A percentile compares a stretch with the other conserved stretches of the same genome.
These are phyloP conservation scores for Drosophila kurseongensis DNA, from an alignment of 1,140 invertebrate species.

Conservation along the genomic window DNA sequence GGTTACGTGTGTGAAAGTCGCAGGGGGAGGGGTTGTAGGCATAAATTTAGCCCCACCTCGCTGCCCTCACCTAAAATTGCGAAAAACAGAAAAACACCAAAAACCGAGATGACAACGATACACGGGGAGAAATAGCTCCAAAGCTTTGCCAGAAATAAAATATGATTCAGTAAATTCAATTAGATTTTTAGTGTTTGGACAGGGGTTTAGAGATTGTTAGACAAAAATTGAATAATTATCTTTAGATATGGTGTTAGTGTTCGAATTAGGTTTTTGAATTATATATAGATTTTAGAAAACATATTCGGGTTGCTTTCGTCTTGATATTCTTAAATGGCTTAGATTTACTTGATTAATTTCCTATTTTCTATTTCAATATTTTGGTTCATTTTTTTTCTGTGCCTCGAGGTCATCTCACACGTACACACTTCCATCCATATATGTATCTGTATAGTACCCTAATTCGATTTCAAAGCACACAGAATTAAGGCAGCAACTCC, in stretches of 20 bases:
- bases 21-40: conserved; percentile 17
- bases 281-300: no score
- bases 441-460: conserved; percentile 46
- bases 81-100: conserved; percentile 33
- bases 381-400: background rate
- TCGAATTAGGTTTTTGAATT: no score
- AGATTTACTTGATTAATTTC: no score
- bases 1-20: conserved; percentile 69
- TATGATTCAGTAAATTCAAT: no score
- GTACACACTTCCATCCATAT: conserved; percentile 15
- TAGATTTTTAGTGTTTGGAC: no score
- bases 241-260: no score
- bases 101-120: conserved; percentile 48
- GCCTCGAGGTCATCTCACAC: conserved; percentile 28
- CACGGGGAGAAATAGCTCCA: background rate
- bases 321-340: no score
- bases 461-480: conserved; percentile 79
- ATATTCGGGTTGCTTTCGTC: no score
- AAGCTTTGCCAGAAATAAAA: background rate
- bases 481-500: conserved; percentile 64
- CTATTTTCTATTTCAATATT: background rate
- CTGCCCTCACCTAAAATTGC: conserved; percentile 15
- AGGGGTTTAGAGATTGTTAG: no score
- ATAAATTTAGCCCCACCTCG: conserved; percentile 57
- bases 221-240: background rate